These are phyloP conservation scores for Apodemia hepburni DNA, from an alignment of 2,888 invertebrate species.

Conservation along the genomic window DNA sequence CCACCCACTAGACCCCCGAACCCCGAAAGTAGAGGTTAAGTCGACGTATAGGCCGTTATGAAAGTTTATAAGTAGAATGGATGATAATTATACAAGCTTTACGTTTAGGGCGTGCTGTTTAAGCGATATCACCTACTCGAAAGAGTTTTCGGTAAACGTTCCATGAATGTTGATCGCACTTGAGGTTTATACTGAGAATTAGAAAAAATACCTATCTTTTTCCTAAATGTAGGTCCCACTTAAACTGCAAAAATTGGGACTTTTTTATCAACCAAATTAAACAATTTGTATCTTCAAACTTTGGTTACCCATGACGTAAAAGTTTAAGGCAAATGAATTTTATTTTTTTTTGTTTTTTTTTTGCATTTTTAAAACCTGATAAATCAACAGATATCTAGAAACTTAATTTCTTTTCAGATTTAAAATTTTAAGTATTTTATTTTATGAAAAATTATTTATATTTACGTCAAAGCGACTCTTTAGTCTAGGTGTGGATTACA, in stretches of 20 bases:
- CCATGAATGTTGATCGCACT: slow-evolving; percentile 28
- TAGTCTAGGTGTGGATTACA: too few relatives aligned
- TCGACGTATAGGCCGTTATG: slow-evolving; percentile 79
- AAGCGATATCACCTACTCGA: slow-evolving; percentile 59
- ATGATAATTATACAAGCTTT: slow-evolving; percentile 77
- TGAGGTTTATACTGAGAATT: slow-evolving; percentile 20
- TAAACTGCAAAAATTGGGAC: not conserved
- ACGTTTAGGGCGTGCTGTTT: slow-evolving; percentile 71
- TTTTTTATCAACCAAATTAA: not conserved
- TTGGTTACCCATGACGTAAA: not conserved
- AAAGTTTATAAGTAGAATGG: slow-evolving; percentile 80
- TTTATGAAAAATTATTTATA: too few relatives aligned
- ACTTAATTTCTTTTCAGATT: too few relatives aligned
- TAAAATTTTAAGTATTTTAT: too few relatives aligned
- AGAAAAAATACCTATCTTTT: not conserved
- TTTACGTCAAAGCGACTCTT: too few relatives aligned
- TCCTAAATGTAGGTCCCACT: not conserved
- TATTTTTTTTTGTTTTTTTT: too few relatives aligned
- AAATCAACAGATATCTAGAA: too few relatives aligned
- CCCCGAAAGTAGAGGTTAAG: slow-evolving; percentile 75
- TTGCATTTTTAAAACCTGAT: too few relatives aligned
- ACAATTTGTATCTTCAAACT: not conserved
- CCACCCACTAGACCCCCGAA: slow-evolving; percentile 49
- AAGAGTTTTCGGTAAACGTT: slow-evolving; percentile 44
- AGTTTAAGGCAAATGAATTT: not conserved